Conservation (phyloP, 1,140 invertebrate species). For the Gryon sp. region DNA sequence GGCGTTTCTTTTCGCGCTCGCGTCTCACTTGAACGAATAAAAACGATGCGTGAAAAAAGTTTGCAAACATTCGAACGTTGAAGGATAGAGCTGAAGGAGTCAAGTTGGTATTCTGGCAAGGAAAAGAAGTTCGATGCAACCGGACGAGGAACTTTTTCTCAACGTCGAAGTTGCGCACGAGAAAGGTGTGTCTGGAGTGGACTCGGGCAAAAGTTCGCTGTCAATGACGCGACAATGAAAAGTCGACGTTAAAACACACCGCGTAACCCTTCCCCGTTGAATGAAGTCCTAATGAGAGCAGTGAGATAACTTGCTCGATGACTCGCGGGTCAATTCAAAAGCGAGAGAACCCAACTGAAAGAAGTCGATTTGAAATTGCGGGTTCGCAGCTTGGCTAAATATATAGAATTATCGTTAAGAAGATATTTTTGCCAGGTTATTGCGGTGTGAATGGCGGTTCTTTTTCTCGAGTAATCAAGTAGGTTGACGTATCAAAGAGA, state of each 20-base stretch:
- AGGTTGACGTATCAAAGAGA: neutral
- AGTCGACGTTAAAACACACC: conserved; percentile 44
- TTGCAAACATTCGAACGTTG: conserved; percentile 13
- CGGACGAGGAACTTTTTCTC: conserved; percentile 32
- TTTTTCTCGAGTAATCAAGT: neutral
- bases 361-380: conserved; percentile 26
- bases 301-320: conserved; percentile 35
- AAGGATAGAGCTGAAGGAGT: too few relatives aligned
- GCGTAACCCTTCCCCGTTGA: conserved; percentile 13
- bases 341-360: conserved; percentile 1
- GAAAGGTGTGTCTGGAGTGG: conserved; percentile 33
- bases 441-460: neutral
- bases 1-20: conserved; percentile 11
- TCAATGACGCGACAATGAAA: conserved; percentile 55
- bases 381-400: conserved; percentile 12
- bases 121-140: conserved; percentile 4
- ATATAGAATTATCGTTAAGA: conserved; percentile 41
- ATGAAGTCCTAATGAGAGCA: conserved; percentile 48
- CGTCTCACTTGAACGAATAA: conserved; percentile 18
- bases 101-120: too few relatives aligned
- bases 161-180: conserved; percentile 22
- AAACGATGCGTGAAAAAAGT: conserved; percentile 24
- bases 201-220: conserved; percentile 38
- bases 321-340: conserved; percentile 36
- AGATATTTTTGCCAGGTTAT: conserved; percentile 18